Base-by-base conservation (phyloP, 2,888 invertebrate genomes). In the Andrena haemorrhoa region DNA sequence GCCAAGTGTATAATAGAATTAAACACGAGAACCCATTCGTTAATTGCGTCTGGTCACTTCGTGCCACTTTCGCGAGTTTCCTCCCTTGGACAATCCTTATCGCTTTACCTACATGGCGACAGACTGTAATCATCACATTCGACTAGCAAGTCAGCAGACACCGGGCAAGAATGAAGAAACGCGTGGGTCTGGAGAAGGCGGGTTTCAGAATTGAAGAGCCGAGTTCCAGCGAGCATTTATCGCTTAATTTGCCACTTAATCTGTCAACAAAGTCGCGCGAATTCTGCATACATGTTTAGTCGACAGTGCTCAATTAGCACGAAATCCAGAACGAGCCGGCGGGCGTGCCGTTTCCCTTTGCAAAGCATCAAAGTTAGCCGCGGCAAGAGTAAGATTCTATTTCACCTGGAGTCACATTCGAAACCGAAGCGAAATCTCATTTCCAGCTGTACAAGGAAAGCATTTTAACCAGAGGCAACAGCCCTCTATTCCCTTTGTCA, bases 1-100 rank as follows among this genome's bases (percentile, higher is more conserved):
- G 16, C 69, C 26, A 5, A 35, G 60, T 20, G 29, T 47, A 16
- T 70, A 70, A 70, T 60, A 60, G 60, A 70, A 70, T 70, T 68
- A 31, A 51, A 26, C 60, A n/a, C 47, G 60, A 16, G 0, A 47
- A 7, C 29, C 41, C 26, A 20, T 70, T 70, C 41, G 41, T 47
- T 60, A 60, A 70, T 70, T 70, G 20, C 47, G 31, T 56, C 23
- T 10, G 26, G 56, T 56, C 56, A 56, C 26, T 8, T 23, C 23
- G 56, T 56, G 26, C 4, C 56, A 10, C 53, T 23, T 10, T 0
- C 51, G n/a, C 56, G 4, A 23, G 10, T 12, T 56, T 56, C 23
- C 10, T 56, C 10, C 23, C 10, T 56, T 56, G 23, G 8, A 23
- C 20, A 56, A 56, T 56, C 4, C 4, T 26, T 23, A 56, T 56